These are phyloP conservation scores for Blastobasis lacticolella DNA, from an alignment of 2,888 invertebrate species.

Conservation along the genomic window DNA sequence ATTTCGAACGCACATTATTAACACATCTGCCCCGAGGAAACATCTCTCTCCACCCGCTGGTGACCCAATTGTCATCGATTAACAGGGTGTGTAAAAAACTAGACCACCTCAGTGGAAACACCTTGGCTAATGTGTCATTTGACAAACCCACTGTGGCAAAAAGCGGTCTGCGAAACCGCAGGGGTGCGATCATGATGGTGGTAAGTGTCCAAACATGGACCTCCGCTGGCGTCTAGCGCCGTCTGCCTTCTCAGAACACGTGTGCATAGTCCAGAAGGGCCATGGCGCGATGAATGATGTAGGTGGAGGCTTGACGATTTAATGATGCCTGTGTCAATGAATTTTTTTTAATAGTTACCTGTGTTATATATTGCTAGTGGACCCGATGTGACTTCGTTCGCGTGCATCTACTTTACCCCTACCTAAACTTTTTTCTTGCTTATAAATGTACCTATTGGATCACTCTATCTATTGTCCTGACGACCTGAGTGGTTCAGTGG, in stretches of 20 bases:
- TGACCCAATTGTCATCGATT: slow-evolving; percentile 71
- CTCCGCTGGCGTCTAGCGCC: slow-evolving; percentile 38
- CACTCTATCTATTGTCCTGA: no score
- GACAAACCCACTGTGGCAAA: slow-evolving; percentile 46
- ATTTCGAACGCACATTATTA: slow-evolving; percentile 24
- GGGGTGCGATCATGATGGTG: slow-evolving; percentile 49
- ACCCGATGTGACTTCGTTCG: no score
- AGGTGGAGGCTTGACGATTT: no score
- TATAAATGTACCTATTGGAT: no score
- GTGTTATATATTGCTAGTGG: no score
- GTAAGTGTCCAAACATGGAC: slow-evolving; percentile 59
- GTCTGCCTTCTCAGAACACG: slow-evolving; percentile 7
- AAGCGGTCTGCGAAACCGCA: slow-evolving; percentile 53
- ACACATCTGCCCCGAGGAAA: slow-evolving; percentile 58
- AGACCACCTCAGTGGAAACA: slow-evolving; percentile 63
- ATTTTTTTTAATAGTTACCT: no score
- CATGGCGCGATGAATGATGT: no score
- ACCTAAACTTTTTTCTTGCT: no score
- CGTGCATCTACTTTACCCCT: no score
- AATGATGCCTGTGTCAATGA: no score
- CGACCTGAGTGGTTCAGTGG: no score
- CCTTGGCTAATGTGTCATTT: slow-evolving; percentile 69
- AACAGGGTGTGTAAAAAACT: slow-evolving; percentile 52
- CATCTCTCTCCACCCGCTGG: slow-evolving; percentile 61
- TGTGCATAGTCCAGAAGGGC: no score